These are phyloP conservation scores for Pachycephus smyrnensis DNA, from an alignment of 2,888 invertebrate genomes.

Conservation along the genomic window DNA sequence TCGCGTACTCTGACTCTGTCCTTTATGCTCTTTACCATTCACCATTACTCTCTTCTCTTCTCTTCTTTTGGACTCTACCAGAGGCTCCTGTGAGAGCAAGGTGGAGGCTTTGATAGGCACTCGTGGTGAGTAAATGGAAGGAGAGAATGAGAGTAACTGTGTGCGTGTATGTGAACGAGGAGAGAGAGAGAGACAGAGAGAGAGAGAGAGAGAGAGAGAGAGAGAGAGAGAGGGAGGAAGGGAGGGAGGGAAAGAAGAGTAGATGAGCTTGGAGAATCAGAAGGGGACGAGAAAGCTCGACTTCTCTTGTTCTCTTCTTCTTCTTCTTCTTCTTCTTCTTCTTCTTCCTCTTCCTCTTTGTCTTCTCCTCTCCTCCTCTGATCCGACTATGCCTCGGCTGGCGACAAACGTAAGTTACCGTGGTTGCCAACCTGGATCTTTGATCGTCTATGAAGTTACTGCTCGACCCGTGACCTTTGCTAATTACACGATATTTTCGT, in stretches of 20 bases:
- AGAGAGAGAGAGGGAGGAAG: slow-evolving; percentile 17
- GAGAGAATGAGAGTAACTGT: background rate
- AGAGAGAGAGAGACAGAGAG: background rate
- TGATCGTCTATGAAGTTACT: background rate
- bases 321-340: slow-evolving; percentile 23
- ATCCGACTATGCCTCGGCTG: slow-evolving; percentile 20
- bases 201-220: slow-evolving; percentile 26
- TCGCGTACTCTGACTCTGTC: background rate
- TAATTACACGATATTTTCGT: too few relatives aligned
- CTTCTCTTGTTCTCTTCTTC: slow-evolving; percentile 23
- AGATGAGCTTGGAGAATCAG: slow-evolving; percentile 20
- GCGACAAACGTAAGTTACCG: slow-evolving; percentile 26
- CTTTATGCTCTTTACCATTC: background rate
- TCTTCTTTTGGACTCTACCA: slow-evolving; percentile 6
- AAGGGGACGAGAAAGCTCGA: slow-evolving; percentile 35
- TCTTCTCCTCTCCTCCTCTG: slow-evolving; percentile 10
- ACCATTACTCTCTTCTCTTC: slow-evolving; percentile 7
- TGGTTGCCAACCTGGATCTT: slow-evolving; percentile 26
- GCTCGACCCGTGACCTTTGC: too few relatives aligned
- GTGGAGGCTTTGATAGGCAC: background rate
- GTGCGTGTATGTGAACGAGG: too few relatives aligned
- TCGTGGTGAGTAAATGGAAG: background rate
- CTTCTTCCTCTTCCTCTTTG: slow-evolving; percentile 19
- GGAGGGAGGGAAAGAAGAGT: slow-evolving; percentile 16
- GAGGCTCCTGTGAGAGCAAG: background rate